Evolutionary conservation across 2,113 vertebrate genomes (phyloP).

Genomic region (Gymnarchus niloticus): DNA sequence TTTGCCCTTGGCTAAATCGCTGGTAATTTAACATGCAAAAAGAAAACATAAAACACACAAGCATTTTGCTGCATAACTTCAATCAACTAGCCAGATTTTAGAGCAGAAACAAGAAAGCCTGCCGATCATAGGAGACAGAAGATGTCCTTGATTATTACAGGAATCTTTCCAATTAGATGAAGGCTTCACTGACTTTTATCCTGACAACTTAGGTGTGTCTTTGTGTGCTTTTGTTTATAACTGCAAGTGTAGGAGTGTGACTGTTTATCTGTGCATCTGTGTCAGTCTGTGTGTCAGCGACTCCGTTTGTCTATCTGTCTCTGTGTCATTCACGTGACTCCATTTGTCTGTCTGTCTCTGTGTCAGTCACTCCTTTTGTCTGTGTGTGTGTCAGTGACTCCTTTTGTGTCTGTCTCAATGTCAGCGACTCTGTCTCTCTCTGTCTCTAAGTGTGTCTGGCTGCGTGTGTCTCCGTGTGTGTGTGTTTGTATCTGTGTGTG

Average conservation of each 20-base stretch:
- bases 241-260: neutral
- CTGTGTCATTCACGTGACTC: neutral
- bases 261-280: neutral
- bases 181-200: neutral
- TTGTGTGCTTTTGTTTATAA: neutral
- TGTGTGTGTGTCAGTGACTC: neutral
- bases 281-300: neutral
- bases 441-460: neutral
- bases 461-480: neutral
- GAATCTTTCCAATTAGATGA: neutral
- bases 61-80: slow-evolving; percentile 22
- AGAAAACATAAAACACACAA: slow-evolving; percentile 28
- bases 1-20: slow-evolving; percentile 20
- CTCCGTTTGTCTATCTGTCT: too few species aligned
- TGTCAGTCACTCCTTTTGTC: neutral
- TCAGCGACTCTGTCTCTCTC: neutral
- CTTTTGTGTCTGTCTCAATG: neutral
- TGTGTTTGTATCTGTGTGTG: neutral
- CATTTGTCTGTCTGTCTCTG: neutral
- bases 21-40: slow-evolving; percentile 42
- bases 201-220: neutral
- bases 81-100: slow-evolving; percentile 19
- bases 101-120: neutral
- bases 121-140: neutral
- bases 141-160: neutral